Conservation (phyloP, 2,113 vertebrate genomes). For the Porphyrio hochstetteri region DNA sequence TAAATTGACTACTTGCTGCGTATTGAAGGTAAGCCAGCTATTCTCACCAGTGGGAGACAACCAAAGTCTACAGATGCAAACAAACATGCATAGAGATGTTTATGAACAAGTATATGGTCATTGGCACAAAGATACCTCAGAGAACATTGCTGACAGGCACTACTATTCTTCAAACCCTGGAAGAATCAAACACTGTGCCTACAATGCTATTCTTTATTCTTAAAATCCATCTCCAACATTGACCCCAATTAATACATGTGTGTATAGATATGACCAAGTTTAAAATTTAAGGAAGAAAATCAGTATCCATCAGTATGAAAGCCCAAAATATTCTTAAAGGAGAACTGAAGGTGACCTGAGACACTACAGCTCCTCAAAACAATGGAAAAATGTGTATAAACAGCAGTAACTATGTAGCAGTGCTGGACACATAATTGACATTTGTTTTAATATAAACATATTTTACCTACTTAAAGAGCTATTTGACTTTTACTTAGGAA, state of each 20-base stretch:
- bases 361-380: not conserved
- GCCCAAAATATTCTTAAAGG: not conserved
- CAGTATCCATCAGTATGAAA: rapidly evolving
- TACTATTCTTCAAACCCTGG: not conserved
- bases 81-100: not conserved
- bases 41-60: not conserved
- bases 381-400: not conserved
- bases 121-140: not conserved
- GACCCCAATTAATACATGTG: not conserved
- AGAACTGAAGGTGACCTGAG: not conserved
- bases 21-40: slow-evolving; percentile 34
- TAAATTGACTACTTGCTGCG: not conserved
- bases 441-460: not conserved
- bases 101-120: not conserved
- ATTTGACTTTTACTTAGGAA: slow-evolving; percentile 12
- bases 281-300: not conserved
- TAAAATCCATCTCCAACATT: not conserved
- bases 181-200: not conserved
- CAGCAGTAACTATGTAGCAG: not conserved
- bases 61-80: not conserved
- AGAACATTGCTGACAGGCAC: not conserved
- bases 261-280: not conserved
- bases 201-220: not conserved
- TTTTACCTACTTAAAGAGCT: not conserved
- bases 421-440: not conserved